Evolutionary conservation across 2,113 vertebrate species (phyloP).

Genomic region (Entelurus aequoreus): DNA sequence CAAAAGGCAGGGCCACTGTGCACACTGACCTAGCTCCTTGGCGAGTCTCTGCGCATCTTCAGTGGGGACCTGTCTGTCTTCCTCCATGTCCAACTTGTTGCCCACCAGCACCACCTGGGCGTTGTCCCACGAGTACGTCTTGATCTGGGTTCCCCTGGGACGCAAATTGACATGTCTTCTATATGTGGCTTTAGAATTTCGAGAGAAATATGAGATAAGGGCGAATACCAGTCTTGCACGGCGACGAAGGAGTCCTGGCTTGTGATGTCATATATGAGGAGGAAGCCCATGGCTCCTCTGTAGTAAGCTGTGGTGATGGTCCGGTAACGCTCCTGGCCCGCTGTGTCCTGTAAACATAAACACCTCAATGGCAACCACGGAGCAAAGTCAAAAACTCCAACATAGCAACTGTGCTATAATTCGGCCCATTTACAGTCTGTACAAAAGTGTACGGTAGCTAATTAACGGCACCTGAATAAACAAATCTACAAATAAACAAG

Average conservation of each 20-base stretch:
- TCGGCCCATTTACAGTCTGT: no score
- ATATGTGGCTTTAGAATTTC: not conserved
- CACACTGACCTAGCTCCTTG: slow-evolving; percentile 69
- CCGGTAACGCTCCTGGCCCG: slow-evolving; percentile 80
- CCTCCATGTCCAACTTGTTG: slow-evolving; percentile 81
- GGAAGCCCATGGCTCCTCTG: slow-evolving; percentile 82
- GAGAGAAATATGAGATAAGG: not conserved
- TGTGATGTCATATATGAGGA: slow-evolving; percentile 82
- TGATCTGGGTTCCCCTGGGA: slow-evolving; percentile 81
- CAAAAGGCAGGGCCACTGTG: not conserved
- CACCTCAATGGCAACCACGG: no score
- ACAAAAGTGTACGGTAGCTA: no score
- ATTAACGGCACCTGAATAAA: no score
- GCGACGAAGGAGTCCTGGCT: slow-evolving; percentile 78
- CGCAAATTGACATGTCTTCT: slow-evolving; percentile 16
- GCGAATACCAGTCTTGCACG: slow-evolving; percentile 78
- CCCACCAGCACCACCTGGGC: slow-evolving; percentile 79
- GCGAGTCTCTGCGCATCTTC: slow-evolving; percentile 72
- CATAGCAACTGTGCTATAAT: no score
- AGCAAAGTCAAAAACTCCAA: no score
- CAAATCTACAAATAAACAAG: no score
- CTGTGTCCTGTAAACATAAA: slow-evolving; percentile 73
- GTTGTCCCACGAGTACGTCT: slow-evolving; percentile 83
- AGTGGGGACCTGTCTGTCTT: slow-evolving; percentile 74
- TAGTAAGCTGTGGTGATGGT: slow-evolving; percentile 85